Base-by-base conservation (phyloP, 1,140 invertebrate genomes). In the Tetraneura akinire region DNA sequence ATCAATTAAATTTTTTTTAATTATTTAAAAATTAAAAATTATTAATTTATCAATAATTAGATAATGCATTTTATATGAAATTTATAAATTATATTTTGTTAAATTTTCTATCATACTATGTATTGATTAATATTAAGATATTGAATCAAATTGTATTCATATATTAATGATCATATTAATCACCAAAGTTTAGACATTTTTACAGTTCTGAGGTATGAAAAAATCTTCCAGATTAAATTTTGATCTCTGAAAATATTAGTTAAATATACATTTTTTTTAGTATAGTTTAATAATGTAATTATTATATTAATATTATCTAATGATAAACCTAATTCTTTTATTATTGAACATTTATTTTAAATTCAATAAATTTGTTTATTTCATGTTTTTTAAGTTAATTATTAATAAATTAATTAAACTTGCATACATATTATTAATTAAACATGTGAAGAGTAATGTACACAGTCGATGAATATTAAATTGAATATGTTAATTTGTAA, bases 221-320 rank as follows among this genome's bases (percentile, higher is more conserved):
- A 37, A 18, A 74, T 76, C 53, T 76, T 76, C n/a, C 32, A 57
- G 13, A 47, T 51, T 76, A 57, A 42, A 76, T 76, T 57, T 76
- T 76, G 71, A 76, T 76, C 71, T 76, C 71, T 76, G n/a, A n/a
- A 76, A 76, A 42, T 45, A 13, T 76, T 53, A 57, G 71, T 23
- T 55, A 53, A 57, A 76, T 76, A 57, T 57, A 57, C 32, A 55
- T 76, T 57, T 37, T 57, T 76, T 37, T 57, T 57, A 76, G 51
- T 37, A 26, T 23, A 55, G 32, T 55, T 49, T 29, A 37, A 71
- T 71, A 29, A 49, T 71, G 68, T 71, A 71, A 14, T n/a, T 71
- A 71, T 23, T 71, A 29, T 71, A 51, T 16, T 32, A 71, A 71
- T 71, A 26, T 1, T 10, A 47, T 68, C n/a, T 23, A 42, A 26